Conservation (phyloP, 2,888 invertebrate species). For the Diaperis boleti region DNA sequence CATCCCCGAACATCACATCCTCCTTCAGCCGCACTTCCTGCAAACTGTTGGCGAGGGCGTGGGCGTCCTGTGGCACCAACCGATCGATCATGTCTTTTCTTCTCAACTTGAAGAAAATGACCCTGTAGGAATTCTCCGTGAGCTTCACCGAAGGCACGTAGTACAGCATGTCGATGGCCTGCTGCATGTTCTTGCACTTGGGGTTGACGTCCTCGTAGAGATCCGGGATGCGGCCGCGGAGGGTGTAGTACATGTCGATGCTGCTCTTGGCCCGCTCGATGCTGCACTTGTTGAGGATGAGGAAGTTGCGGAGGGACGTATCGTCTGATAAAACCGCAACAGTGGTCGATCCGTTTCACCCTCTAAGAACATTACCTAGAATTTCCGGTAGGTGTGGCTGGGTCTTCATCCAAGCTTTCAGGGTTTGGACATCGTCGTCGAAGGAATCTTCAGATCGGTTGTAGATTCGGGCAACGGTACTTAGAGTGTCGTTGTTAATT, state of each 20-base stretch:
- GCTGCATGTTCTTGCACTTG: neutral
- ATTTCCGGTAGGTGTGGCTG: neutral
- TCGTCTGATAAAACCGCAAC: neutral
- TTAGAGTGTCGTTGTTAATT: too few relatives aligned
- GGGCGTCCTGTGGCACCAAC: neutral
- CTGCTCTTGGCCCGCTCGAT: neutral
- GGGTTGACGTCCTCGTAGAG: conserved; percentile 46
- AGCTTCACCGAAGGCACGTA: neutral
- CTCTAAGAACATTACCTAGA: neutral
- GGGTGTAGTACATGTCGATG: conserved; percentile 52
- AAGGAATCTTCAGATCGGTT: too few relatives aligned
- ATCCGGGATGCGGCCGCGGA: conserved; percentile 48
- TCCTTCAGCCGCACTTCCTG: conserved; percentile 10
- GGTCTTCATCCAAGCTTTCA: neutral
- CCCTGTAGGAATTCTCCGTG: neutral
- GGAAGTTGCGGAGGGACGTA: neutral
- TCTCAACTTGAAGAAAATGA: neutral
- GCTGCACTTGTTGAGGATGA: neutral
- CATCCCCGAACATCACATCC: conserved; percentile 10
- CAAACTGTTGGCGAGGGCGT: neutral
- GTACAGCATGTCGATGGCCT: neutral
- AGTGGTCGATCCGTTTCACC: neutral
- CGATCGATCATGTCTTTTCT: neutral
- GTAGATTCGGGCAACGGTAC: too few relatives aligned
- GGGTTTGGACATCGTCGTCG: too few relatives aligned